A percentile compares a stretch with the other conserved stretches of the same genome.
phyloP scores from a whole-genome alignment of 2,888 invertebrate species.

The Crocallis elinguaria region DNA sequence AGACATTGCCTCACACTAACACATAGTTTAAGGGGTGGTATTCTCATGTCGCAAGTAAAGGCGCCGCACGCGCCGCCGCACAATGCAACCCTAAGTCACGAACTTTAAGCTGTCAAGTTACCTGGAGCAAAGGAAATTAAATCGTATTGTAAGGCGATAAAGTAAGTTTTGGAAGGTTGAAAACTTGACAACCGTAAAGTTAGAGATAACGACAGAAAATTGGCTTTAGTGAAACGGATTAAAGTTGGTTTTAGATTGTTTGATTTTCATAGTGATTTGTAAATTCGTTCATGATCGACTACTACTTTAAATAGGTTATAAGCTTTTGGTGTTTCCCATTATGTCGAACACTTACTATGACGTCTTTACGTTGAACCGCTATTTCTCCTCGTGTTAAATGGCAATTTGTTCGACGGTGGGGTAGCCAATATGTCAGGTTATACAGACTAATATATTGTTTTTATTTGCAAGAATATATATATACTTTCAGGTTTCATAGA shows the following conservation, averaged over 20 bases:
- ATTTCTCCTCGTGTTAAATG: too few species aligned
- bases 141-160: background rate
- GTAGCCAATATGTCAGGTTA: too few species aligned
- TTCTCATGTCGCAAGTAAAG: conserved; percentile 40
- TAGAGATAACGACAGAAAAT: background rate
- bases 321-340: background rate
- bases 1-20: conserved; percentile 23
- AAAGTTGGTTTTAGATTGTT: background rate
- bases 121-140: conserved; percentile 15
- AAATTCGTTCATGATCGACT: background rate
- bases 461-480: too few species aligned
- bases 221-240: background rate
- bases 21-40: conserved; percentile 29
- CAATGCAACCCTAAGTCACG: conserved; percentile 61
- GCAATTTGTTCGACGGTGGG: too few species aligned
- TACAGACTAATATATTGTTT: too few species aligned
- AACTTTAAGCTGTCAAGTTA: conserved; percentile 36
- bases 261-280: background rate
- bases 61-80: conserved; percentile 47
- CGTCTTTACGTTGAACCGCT: too few species aligned
- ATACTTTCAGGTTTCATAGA: too few species aligned
- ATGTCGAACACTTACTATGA: too few species aligned
- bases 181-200: background rate
- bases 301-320: too few species aligned
- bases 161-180: background rate